phyloP scores from a whole-genome alignment of 2,113 vertebrate species.

The Bathybates hornii region DNA sequence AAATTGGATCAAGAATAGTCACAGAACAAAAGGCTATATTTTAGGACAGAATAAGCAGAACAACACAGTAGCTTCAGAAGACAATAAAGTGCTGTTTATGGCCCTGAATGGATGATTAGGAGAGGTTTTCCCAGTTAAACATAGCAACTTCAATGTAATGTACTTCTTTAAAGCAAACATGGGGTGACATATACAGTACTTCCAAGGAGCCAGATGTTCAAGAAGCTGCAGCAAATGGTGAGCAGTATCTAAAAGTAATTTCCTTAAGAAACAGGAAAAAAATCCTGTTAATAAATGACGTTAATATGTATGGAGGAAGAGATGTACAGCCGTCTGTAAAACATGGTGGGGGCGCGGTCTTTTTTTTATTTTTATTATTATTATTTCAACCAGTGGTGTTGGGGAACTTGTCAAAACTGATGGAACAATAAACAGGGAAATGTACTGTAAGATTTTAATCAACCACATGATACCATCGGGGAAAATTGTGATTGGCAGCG shows the following conservation, averaged over 20 bases:
- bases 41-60: neutral
- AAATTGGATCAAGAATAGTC: neutral
- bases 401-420: neutral
- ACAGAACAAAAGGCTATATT: neutral
- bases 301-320: neutral
- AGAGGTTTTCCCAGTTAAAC: neutral
- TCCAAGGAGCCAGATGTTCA: neutral
- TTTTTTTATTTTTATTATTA: too few species aligned
- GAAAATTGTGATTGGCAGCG: neutral
- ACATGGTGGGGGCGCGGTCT: neutral
- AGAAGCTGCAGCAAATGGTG: neutral
- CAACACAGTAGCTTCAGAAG: neutral
- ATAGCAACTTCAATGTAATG: neutral
- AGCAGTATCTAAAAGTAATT: neutral
- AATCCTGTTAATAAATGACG: fast-evolving
- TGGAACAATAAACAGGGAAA: neutral
- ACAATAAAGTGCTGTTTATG: neutral
- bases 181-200: neutral
- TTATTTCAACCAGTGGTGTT: neutral
- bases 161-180: neutral
- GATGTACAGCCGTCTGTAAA: neutral
- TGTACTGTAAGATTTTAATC: neutral
- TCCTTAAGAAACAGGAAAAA: neutral
- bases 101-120: neutral
- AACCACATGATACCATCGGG: neutral